phyloP scores from a whole-genome alignment of 2,888 invertebrate species.

The Tenodera sinensis region DNA sequence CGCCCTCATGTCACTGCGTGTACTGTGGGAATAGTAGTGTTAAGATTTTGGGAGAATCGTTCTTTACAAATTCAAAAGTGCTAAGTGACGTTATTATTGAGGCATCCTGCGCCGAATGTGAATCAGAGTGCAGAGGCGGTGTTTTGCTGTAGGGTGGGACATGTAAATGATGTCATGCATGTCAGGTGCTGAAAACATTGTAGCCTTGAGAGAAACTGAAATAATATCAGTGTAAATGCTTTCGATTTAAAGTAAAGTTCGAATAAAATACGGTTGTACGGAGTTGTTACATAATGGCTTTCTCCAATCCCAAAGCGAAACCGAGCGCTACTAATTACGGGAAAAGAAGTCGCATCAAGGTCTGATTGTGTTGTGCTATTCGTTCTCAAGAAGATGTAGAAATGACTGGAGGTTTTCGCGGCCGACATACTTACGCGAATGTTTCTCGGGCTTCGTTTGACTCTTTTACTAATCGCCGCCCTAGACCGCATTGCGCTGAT shows the following conservation, averaged over 20 bases:
- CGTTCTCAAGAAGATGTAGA: slow-evolving; percentile 26
- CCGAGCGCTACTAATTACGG: neutral
- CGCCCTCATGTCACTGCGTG: neutral
- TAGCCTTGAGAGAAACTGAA: neutral
- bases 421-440: slow-evolving; percentile 19
- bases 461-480: slow-evolving; percentile 25
- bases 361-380: neutral
- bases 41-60: neutral
- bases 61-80: neutral
- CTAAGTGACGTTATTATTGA: neutral
- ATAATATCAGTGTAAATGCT: neutral
- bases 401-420: slow-evolving; percentile 22
- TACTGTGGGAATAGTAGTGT: neutral
- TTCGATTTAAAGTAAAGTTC: neutral
- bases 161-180: slow-evolving; percentile 20
- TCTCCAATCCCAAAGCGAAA: neutral
- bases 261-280: neutral
- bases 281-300: neutral
- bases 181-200: slow-evolving; percentile 20
- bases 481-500: slow-evolving; percentile 28
- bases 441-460: slow-evolving; percentile 19
- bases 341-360: neutral
- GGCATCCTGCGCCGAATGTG: neutral
- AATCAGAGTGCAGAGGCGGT: neutral
- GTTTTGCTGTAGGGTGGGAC: slow-evolving; percentile 1